Base-by-base conservation (phyloP, 2,113 vertebrate species). In the Panthera tigris region DNA sequence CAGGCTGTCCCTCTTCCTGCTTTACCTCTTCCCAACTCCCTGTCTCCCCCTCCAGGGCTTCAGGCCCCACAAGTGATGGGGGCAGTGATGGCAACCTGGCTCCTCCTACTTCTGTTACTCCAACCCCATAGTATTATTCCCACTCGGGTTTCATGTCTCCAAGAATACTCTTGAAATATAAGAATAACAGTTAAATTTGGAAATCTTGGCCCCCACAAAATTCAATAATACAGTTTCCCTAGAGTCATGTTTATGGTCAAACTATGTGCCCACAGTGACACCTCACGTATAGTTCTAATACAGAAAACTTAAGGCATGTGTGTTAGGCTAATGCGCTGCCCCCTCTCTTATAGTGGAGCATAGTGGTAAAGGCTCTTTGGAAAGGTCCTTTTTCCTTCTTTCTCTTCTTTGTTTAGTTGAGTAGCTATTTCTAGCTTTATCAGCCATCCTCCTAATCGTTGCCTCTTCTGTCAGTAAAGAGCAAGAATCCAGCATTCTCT, bases 331-430 rank as follows among this genome's bases (percentile, higher is more conserved):
- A 41, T 36, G 82, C 13, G 4, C 3, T 39, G 21, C 29, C 9
- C 57, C 61, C 3, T 39, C 3, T 50, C n/a, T 89, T 79, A 48
- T 23, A 76, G 7, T 25, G 18, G 33, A 10, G 23, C 52, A 11
- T 8, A 21, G 9, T 48, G 27, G 55, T 33, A 57, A 74, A 81
- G 39, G 25, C 74, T 96, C 31, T 91, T 83, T 82, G 63, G 36
- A 91, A 97, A 66, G 61, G 6, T 76, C 93, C 29, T n/a, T 76
- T 71, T 73, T 73, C 23, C 79, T 79, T 89, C 4, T 52, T 65
- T 18, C 6, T 23, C 66, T 73, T 97, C 79, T 36, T 82, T 80
- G 68, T 55, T 95, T 57, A 89, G 97, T 97, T 96, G 96, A 97
- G 48, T 45, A 95, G 5, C 21, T 97, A 69, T 76, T 89, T 89